These are phyloP conservation scores for Paragorgia papillata DNA, from an alignment of 92 coral and sea anemone species.

Conservation along the genomic window DNA sequence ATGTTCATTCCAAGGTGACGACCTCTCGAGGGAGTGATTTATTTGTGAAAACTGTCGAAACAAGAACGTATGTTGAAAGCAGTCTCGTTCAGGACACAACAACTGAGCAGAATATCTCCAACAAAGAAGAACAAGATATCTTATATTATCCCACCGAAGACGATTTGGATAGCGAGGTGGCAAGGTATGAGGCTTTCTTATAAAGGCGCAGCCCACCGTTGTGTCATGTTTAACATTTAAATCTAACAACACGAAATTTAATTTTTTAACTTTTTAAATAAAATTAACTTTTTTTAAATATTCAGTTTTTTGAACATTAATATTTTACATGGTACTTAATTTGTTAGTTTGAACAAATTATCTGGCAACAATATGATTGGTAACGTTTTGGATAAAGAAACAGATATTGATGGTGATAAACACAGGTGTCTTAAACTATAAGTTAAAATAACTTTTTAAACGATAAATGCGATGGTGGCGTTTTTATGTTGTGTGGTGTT, in stretches of 20 bases:
- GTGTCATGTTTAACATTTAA: too few species aligned
- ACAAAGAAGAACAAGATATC: not conserved
- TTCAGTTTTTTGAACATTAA: too few species aligned
- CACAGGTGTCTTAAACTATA: not conserved
- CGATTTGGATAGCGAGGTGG: slow-evolving; percentile 84
- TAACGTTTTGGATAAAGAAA: too few species aligned
- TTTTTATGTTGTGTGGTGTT: not conserved
- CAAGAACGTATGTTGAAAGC: slow-evolving; percentile 60
- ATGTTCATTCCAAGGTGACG: slow-evolving; percentile 52
- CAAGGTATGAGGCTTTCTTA: slow-evolving; percentile 79
- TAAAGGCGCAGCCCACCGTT: too few species aligned
- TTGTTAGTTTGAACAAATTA: not conserved
- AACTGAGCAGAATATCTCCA: slow-evolving; percentile 56
- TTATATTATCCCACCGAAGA: slow-evolving; percentile 68
- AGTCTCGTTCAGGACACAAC: slow-evolving; percentile 72
- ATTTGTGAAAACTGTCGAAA: slow-evolving; percentile 45
- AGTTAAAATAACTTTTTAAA: not conserved
- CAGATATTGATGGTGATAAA: too few species aligned
- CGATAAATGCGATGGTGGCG: not conserved
- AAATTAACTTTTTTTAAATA: too few species aligned
- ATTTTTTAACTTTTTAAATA: too few species aligned
- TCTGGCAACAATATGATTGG: too few species aligned
- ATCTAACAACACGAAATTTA: too few species aligned
- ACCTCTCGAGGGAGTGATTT: slow-evolving; percentile 84
- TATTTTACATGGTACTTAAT: not conserved